phyloP scores from a whole-genome alignment of 2,888 invertebrate genomes.

The Synergus umbraculus region DNA sequence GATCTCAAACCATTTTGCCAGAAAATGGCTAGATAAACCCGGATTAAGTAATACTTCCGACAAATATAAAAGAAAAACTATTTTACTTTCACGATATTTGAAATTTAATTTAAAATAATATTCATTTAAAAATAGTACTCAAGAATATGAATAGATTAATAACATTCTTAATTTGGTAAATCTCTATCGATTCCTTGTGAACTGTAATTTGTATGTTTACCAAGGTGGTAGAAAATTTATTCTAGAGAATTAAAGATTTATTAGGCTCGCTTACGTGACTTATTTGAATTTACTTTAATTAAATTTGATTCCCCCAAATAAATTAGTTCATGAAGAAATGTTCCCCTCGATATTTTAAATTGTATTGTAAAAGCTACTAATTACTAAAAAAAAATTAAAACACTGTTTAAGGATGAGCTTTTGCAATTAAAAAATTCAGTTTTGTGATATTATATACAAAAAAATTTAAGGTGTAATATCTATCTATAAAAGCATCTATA shows the following conservation, averaged over 20 bases:
- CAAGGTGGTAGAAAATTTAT: conserved; percentile 25
- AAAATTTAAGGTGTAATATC: too few relatives aligned
- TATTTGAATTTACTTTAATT: conserved; percentile 36
- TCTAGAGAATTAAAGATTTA: conserved; percentile 29
- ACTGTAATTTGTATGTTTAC: conserved; percentile 10
- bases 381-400: too few relatives aligned
- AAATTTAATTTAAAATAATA: not conserved
- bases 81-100: not conserved
- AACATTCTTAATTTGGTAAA: conserved; percentile 10
- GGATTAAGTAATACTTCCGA: not conserved
- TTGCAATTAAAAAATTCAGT: too few relatives aligned
- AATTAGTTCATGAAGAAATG: conserved; percentile 31
- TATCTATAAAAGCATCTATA: not conserved
- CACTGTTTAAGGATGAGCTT: too few relatives aligned
- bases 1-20: conserved; percentile 53
- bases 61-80: not conserved
- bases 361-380: not conserved
- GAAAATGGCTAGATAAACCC: conserved; percentile 48
- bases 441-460: too few relatives aligned
- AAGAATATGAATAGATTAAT: not conserved
- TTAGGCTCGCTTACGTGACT: conserved; percentile 35
- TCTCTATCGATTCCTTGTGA: conserved; percentile 16
- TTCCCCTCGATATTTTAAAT: conserved; percentile 18
- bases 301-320: conserved; percentile 30
- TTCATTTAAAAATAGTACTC: too few relatives aligned